Percentiles rank a stretch among this genome's conserved stretches.
These are phyloP conservation scores for Nestor notabilis DNA, from an alignment of 2,113 vertebrate species.

Conservation along the genomic window DNA sequence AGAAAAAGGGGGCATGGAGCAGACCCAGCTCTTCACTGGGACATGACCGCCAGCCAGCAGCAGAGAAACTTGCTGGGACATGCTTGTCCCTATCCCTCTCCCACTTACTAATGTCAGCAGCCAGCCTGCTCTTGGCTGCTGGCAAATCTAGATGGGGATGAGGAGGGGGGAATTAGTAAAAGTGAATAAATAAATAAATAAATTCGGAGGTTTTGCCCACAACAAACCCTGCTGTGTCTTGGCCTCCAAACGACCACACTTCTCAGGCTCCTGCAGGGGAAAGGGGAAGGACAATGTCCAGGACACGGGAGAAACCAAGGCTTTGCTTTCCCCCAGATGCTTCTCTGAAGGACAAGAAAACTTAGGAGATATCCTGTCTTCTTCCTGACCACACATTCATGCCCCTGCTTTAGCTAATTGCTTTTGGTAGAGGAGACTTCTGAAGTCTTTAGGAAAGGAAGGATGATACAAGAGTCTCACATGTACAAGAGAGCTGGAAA, in stretches of 20 bases:
- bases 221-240: neutral
- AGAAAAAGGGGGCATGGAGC: neutral
- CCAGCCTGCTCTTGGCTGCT: neutral
- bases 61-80: neutral
- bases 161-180: neutral
- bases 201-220: neutral
- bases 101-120: neutral
- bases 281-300: neutral
- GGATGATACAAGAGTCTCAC: neutral
- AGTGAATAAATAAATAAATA: neutral
- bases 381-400: neutral
- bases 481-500: neutral
- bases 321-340: neutral
- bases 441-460: neutral
- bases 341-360: neutral
- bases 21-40: neutral
- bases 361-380: neutral
- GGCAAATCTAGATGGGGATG: neutral
- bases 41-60: accelerated
- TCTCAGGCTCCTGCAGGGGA: neutral
- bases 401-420: neutral
- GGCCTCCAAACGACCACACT: accelerated
- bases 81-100: neutral
- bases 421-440: neutral
- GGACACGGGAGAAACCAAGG: neutral